These are phyloP conservation scores for Apodemia zela DNA, from an alignment of 2,888 invertebrate genomes.

Conservation along the genomic window DNA sequence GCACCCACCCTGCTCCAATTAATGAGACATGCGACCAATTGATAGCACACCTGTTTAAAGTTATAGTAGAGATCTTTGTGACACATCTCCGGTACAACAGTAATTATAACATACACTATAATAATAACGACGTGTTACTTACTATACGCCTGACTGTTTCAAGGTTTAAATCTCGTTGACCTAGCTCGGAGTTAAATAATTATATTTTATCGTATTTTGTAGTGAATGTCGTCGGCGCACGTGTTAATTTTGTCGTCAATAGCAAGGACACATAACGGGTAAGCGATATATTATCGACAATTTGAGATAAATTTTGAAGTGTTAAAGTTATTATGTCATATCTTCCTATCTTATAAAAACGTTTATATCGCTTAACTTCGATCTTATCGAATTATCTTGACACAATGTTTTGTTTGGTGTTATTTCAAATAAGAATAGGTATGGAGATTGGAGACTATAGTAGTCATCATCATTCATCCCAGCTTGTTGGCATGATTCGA, in stretches of 20 bases:
- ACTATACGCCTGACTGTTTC: not conserved
- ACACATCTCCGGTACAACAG: not conserved
- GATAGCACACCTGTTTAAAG: not conserved
- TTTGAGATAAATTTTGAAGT: slow-evolving; percentile 9
- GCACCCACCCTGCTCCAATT: too few relatives aligned
- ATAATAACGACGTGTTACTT: not conserved
- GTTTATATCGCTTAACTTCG: too few relatives aligned
- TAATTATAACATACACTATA: not conserved
- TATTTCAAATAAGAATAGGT: too few relatives aligned
- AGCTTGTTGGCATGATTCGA: too few relatives aligned
- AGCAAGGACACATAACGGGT: not conserved
- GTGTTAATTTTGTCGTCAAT: slow-evolving; percentile 8
- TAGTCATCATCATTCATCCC: too few relatives aligned
- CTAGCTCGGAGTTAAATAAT: not conserved
- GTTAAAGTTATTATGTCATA: not conserved
- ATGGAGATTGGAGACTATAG: too few relatives aligned
- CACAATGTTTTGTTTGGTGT: too few relatives aligned
- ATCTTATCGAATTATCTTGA: too few relatives aligned
- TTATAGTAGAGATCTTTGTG: not conserved
- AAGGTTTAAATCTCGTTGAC: slow-evolving; percentile 7
- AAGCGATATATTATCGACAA: not conserved
- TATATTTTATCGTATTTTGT: not conserved
- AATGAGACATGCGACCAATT: too few relatives aligned
- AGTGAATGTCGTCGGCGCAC: not conserved
- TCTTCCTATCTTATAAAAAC: not conserved